phyloP scores from a whole-genome alignment of 2,113 vertebrate species.

The Dromas ardeola region DNA sequence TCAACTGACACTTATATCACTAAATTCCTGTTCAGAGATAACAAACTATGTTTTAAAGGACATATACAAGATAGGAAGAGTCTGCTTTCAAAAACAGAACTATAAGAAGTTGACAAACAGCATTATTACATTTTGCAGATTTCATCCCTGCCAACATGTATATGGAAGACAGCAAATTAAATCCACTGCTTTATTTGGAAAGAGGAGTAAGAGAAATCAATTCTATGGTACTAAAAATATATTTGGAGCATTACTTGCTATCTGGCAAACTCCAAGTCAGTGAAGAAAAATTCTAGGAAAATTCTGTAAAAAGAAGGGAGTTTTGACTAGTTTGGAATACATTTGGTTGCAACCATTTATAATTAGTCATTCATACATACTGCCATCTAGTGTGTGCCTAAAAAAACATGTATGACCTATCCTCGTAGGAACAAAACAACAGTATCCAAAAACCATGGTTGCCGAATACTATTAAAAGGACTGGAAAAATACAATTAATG shows the following conservation, averaged over 20 bases:
- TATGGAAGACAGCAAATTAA: background rate
- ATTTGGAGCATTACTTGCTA: background rate
- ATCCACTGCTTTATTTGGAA: background rate
- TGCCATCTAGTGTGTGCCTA: constrained; percentile 67
- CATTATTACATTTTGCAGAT: background rate
- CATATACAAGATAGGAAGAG: background rate
- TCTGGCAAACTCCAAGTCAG: background rate
- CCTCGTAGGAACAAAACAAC: background rate
- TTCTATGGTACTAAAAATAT: background rate
- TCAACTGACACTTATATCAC: background rate
- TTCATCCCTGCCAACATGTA: background rate
- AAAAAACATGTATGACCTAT: background rate
- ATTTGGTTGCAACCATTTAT: background rate
- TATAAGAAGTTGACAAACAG: background rate
- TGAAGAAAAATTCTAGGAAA: background rate
- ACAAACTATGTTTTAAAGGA: background rate
- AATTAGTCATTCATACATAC: constrained; percentile 15
- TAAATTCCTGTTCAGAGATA: background rate
- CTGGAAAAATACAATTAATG: background rate
- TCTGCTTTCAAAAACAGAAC: background rate
- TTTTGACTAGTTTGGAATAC: background rate
- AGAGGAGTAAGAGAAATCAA: background rate
- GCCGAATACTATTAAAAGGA: background rate
- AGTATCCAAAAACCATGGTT: background rate
- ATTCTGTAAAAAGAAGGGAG: background rate